Conservation (phyloP, 2,888 invertebrate species). For the Chrysotoxum bicinctum region DNA sequence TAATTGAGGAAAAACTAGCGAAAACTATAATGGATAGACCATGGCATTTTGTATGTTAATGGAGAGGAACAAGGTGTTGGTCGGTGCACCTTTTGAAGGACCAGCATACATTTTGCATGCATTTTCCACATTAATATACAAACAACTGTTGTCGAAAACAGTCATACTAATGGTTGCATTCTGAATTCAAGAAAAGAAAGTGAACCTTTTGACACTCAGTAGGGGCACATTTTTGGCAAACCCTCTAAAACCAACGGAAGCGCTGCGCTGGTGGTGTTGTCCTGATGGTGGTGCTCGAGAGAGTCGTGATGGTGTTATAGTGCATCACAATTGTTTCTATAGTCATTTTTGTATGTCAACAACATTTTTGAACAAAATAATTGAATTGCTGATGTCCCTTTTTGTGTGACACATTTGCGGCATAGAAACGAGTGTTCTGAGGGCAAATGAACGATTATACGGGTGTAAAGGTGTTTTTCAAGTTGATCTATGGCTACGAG, state of each 20-base stretch:
- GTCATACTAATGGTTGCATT: not conserved
- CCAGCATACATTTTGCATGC: conserved; percentile 26
- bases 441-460: conserved; percentile 14
- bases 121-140: not conserved
- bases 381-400: not conserved
- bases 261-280: not conserved
- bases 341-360: conserved; percentile 12
- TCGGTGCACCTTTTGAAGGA: not conserved
- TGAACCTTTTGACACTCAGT: conserved; percentile 8
- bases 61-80: conserved; percentile 4
- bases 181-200: conserved; percentile 4
- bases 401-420: conserved; percentile 17
- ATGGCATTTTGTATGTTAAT: not conserved
- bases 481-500: not conserved
- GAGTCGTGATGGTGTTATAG: not conserved
- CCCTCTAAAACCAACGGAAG: not conserved
- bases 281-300: not conserved
- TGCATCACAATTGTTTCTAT: conserved; percentile 6
- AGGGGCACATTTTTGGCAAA: conserved; percentile 21
- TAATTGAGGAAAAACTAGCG: not conserved
- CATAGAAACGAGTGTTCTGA: not conserved
- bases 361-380: conserved; percentile 18
- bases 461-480: conserved; percentile 10
- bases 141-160: not conserved
- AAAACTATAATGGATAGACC: not conserved